Base-by-base conservation (phyloP, 2,888 invertebrate species). In the Phyto melanocephala region DNA sequence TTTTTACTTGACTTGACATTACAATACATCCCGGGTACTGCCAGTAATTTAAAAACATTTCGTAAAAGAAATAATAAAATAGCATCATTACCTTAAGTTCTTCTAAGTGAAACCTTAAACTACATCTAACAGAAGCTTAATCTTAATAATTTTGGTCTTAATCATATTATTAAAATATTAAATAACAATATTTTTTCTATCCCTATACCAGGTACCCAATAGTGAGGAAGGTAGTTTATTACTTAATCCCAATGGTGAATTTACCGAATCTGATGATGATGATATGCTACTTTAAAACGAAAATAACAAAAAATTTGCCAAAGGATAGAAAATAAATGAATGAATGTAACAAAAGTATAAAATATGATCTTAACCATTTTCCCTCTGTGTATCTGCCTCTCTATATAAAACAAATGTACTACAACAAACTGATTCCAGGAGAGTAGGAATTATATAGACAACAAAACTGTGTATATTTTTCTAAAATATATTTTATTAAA, bases 201-300 rank as follows among this genome's bases (percentile, higher is more conserved):
- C 35, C 8, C 42, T 0, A 1, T 6, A 1, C 5, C 1, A 90
- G 90, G 90, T 90, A 33, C 88, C 88, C 63, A 88, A 89, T 4
- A 89, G 87, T 50, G 90, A 90, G 81, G 90, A 90, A 79, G 90
- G 90, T 2, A 90, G 89, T 78, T 84, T 90, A 76, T 79, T 90
- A 71, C 80, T 91, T 22, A 90, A 90, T 77, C 88, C 90, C 15
- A 89, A 89, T 84, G 91, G 90, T 2, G 89, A 89, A 74, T 89
- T 90, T 40, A 89, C 88, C 6, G 91, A 90, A 17, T 89, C 89
- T 47, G 90, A 90, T 77, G 90, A 90, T 78, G 90, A 90, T 67
- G 90, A 90, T 63, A 90, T 90, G 89, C 84, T 90, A 74, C 88
- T 90, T 63, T 90, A 90, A 85, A 60, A 22, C 15, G 15, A 22